phyloP scores from a whole-genome alignment of 2,888 invertebrate species.

The Schrankia costaestrigalis region DNA sequence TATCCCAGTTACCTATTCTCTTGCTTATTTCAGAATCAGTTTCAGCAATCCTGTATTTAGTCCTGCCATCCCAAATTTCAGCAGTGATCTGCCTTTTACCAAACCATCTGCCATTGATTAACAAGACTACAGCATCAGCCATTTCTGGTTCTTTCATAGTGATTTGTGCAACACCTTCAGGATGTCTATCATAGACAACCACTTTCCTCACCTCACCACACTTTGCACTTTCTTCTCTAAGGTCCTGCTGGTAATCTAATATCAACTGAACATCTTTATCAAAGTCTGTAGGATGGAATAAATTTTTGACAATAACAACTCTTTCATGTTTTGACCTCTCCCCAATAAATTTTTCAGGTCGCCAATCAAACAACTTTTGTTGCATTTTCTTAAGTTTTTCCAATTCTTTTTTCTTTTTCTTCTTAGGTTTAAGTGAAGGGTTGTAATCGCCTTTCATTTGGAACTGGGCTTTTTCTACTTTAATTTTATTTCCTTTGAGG shows the following conservation, averaged over 20 bases:
- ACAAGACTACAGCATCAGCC: constrained; percentile 93
- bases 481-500: constrained; percentile 88
- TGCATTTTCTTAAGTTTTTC: constrained; percentile 95
- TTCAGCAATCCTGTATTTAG: constrained; percentile 94
- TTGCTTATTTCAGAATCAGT: constrained; percentile 92
- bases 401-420: constrained; percentile 92
- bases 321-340: constrained; percentile 93
- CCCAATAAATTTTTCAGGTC: constrained; percentile 93
- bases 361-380: constrained; percentile 98
- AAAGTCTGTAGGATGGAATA: constrained; percentile 94
- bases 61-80: constrained; percentile 96
- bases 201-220: constrained; percentile 96
- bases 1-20: constrained; percentile 92
- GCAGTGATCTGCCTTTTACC: constrained; percentile 92
- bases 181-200: constrained; percentile 93
- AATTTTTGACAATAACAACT: constrained; percentile 95
- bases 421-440: constrained; percentile 94
- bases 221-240: constrained; percentile 93
- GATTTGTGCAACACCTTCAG: constrained; percentile 96
- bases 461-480: constrained; percentile 96
- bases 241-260: constrained; percentile 93
- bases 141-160: constrained; percentile 94
- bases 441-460: constrained; percentile 96
- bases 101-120: constrained; percentile 95
- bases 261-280: constrained; percentile 93